phyloP scores from a whole-genome alignment of 2,113 vertebrate genomes.

The Lethenteron reissneri region DNA sequence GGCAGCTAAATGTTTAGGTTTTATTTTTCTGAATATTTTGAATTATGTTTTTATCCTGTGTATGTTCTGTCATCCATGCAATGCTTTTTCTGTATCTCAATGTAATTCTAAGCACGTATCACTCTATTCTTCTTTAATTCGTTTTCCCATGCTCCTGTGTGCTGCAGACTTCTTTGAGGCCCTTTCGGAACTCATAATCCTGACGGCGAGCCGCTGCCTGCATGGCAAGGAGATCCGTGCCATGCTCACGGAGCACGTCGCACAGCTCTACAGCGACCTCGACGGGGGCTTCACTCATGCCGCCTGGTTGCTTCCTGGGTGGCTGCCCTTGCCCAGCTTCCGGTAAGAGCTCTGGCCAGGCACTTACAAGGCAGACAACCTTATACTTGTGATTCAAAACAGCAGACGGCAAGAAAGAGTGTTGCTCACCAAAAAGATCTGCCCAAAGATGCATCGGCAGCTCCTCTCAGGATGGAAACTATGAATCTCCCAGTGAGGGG shows the following conservation, averaged over 20 bases:
- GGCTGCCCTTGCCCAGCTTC: slow-evolving; percentile 91
- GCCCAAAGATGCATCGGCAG: too few species aligned
- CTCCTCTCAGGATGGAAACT: too few species aligned
- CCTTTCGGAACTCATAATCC: slow-evolving; percentile 77
- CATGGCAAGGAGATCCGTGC: slow-evolving; percentile 73
- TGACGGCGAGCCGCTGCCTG: slow-evolving; percentile 81
- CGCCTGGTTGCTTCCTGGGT: slow-evolving; percentile 76
- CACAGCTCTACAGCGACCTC: slow-evolving; percentile 71
- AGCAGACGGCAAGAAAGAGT: too few species aligned
- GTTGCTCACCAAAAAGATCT: too few species aligned
- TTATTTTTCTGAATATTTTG: too few species aligned
- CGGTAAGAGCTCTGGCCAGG: slow-evolving; percentile 27
- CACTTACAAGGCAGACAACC: too few species aligned
- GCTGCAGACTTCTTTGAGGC: slow-evolving; percentile 66
- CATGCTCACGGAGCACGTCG: slow-evolving; percentile 50
- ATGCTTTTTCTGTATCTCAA: too few species aligned
- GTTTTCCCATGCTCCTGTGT: not conserved
- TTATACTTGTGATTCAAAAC: too few species aligned
- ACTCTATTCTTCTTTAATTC: not conserved
- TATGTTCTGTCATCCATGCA: too few species aligned
- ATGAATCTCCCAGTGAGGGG: too few species aligned
- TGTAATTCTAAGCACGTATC: not conserved
- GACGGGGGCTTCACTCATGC: slow-evolving; percentile 78
- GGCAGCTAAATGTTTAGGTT: too few species aligned
- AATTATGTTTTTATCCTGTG: too few species aligned